Evolutionary conservation across 2,797 vertebrate genomes (phyloP).

Genomic region (Aldrovandia affinis): DNA sequence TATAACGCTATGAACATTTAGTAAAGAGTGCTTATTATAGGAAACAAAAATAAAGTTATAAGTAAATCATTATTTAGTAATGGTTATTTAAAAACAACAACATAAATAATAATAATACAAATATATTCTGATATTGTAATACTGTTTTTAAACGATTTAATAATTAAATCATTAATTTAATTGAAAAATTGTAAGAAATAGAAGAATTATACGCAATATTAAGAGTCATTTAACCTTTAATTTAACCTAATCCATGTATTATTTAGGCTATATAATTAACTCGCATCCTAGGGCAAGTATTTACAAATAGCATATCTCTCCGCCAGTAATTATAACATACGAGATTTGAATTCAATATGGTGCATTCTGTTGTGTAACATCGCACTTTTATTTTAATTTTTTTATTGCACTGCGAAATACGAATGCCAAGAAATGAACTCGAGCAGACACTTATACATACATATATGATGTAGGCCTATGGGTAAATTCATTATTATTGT

Average conservation of each 20-base stretch:
- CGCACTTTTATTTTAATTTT: too few species aligned
- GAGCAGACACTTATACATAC: neutral
- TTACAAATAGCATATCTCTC: neutral
- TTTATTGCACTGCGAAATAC: neutral
- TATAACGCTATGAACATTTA: neutral
- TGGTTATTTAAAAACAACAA: too few species aligned
- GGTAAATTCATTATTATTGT: neutral
- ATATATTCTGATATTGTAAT: neutral
- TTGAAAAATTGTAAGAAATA: neutral
- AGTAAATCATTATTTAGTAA: too few species aligned
- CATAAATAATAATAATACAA: neutral
- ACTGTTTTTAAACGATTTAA: neutral
- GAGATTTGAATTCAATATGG: neutral
- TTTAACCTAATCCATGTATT: neutral
- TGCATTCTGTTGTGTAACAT: too few species aligned
- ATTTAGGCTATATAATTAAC: neutral
- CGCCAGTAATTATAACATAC: neutral
- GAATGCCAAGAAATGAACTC: neutral
- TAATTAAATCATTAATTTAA: too few species aligned
- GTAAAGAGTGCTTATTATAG: too few species aligned
- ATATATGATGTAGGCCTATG: too few species aligned
- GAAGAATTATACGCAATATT: neutral
- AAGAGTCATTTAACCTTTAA: neutral
- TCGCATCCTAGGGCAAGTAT: neutral
- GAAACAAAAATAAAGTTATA: too few species aligned